A percentile compares a stretch with the other conserved stretches of the same genome.
phyloP scores from a whole-genome alignment of 1,140 invertebrate genomes.

The Antheraea mylitta region DNA sequence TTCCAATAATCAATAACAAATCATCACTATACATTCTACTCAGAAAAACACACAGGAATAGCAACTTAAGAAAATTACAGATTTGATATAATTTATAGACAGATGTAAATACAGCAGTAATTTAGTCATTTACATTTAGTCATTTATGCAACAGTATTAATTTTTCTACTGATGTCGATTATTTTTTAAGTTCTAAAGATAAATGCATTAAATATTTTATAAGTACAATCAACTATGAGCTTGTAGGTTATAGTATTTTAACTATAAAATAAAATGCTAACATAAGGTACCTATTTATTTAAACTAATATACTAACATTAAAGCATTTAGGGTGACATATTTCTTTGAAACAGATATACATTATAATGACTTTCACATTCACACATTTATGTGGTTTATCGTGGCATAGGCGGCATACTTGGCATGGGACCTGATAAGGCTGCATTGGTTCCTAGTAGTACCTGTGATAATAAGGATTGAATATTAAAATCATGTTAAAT shows the following conservation, averaged over 20 bases:
- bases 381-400: constrained; percentile 51
- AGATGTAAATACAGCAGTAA: background rate
- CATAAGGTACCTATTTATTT: constrained; percentile 40
- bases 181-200: background rate
- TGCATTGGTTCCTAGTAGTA: constrained; percentile 79
- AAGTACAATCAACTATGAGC: background rate
- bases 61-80: background rate
- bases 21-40: background rate
- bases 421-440: constrained; percentile 72
- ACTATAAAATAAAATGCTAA: constrained; percentile 13
- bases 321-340: constrained; percentile 34
- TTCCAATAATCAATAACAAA: background rate
- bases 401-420: constrained; percentile 77
- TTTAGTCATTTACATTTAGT: too few species aligned
- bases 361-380: background rate
- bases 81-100: background rate
- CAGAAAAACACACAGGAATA: background rate
- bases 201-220: constrained; percentile 9
- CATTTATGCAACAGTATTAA: too few species aligned
- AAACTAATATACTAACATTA: constrained; percentile 51
- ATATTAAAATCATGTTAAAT: background rate
- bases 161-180: background rate
- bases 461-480: constrained; percentile 41
- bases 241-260: background rate
- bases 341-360: constrained; percentile 9